These are phyloP conservation scores for Formicarius rufipectus DNA, from an alignment of 2,113 vertebrate species.

Conservation along the genomic window DNA sequence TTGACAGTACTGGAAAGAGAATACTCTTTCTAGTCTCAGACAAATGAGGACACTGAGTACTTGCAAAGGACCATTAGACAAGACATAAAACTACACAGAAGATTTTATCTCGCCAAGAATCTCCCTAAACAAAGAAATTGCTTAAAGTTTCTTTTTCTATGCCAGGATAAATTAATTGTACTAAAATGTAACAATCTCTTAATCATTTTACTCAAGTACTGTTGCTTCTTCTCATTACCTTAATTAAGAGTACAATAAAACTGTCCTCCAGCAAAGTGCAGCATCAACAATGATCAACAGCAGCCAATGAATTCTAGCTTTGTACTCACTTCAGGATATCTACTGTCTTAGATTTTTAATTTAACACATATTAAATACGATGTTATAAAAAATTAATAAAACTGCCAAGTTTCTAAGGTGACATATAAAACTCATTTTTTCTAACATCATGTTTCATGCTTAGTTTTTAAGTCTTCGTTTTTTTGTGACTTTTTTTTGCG, in stretches of 20 bases:
- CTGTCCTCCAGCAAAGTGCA: background rate
- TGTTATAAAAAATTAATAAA: background rate
- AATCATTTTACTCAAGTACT: background rate
- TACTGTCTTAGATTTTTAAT: background rate
- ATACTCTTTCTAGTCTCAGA: background rate
- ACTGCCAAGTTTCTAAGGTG: background rate
- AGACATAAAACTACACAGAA: background rate
- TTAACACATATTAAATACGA: background rate
- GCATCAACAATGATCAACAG: background rate
- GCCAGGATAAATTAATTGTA: background rate
- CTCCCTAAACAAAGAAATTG: background rate
- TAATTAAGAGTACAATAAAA: background rate
- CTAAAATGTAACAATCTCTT: background rate
- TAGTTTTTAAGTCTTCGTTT: background rate
- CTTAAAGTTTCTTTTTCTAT: background rate
- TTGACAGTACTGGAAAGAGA: background rate
- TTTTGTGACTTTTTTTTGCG: background rate
- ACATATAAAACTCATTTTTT: background rate
- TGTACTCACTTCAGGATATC: background rate
- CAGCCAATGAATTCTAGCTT: background rate
- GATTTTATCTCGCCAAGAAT: background rate
- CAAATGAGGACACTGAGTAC: background rate
- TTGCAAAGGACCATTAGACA: background rate
- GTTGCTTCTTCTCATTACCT: background rate
- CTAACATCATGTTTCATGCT: background rate